These are phyloP conservation scores for Calonectris borealis DNA, from an alignment of 2,113 vertebrate genomes.

Conservation along the genomic window DNA sequence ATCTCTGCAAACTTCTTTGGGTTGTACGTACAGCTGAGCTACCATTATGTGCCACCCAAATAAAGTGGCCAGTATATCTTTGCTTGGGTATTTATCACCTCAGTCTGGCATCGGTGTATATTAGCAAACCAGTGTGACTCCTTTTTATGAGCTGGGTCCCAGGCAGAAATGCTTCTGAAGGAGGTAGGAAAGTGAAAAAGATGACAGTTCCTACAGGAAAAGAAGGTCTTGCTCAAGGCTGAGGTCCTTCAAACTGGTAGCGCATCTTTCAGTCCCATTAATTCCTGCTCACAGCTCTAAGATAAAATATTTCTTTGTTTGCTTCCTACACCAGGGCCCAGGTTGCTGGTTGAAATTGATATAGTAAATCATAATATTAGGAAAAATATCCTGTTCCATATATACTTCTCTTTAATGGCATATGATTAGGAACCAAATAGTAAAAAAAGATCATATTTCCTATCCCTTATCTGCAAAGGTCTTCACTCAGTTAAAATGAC, in stretches of 20 bases:
- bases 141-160: not conserved
- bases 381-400: not conserved
- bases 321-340: not conserved
- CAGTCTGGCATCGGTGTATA: accelerated
- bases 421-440: not conserved
- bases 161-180: not conserved
- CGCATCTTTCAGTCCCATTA: not conserved
- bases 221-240: not conserved
- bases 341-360: not conserved
- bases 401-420: not conserved
- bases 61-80: not conserved
- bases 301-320: not conserved
- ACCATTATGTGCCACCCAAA: not conserved
- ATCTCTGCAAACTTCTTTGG: not conserved
- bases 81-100: not conserved
- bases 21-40: not conserved
- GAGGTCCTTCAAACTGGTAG: not conserved
- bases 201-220: not conserved
- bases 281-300: not conserved
- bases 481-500: slow-evolving; percentile 8
- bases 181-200: not conserved
- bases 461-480: slow-evolving; percentile 51
- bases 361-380: not conserved
- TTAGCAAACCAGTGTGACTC: not conserved
- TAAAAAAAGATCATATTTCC: not conserved